Base-by-base conservation (phyloP, 2,113 vertebrate genomes). In the Glaucomys volans region DNA sequence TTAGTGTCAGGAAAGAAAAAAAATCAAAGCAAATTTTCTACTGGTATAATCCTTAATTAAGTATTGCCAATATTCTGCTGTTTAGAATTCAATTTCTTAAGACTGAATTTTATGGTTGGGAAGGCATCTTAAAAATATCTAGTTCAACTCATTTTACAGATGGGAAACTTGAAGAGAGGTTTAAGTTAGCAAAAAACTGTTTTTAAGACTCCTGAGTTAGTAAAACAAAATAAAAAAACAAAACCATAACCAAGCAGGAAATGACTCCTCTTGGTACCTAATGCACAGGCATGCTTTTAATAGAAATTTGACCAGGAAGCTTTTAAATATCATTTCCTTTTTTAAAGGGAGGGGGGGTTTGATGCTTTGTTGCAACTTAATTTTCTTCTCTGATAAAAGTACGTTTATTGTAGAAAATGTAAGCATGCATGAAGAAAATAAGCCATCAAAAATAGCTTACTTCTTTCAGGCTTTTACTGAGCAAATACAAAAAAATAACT, bases 311-410 rank as follows among this genome's bases (percentile, higher is more conserved):
- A 93, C 95, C 89, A 95, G 95, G 89, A 96, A 94, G 79, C 59
- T 95, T 93, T 95, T 71, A 93, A 96, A 96, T 80, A 81, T 62
- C 66, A 95, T 94, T 97, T 98, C 97, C 96, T 97, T 97, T 95
- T 97, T 66, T 24, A 62, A 87, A 75, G 30, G 62, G 4, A 35
- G 66, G 35, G 62, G 32, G 28, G 18, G 72, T 17, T 81, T 85
- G 40, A 87, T 72, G 52, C 83, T 96, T 66, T 91, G n/a, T 90
- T 87, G 79, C 66, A 89, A 83, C 8, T 90, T 75, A 82, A 76
- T 76, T 71, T 87, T 76, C 28, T 67, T 52, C 69, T 93, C 83
- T 59, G 57, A 80, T 95, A 76, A 93, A 97, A 93, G 75, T 81
- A 83, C 10, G 28, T 67, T 94, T 94, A 59, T 22, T 62, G 69